Base-by-base conservation (phyloP, 2,113 vertebrate genomes). In the Glaucomys volans region DNA sequence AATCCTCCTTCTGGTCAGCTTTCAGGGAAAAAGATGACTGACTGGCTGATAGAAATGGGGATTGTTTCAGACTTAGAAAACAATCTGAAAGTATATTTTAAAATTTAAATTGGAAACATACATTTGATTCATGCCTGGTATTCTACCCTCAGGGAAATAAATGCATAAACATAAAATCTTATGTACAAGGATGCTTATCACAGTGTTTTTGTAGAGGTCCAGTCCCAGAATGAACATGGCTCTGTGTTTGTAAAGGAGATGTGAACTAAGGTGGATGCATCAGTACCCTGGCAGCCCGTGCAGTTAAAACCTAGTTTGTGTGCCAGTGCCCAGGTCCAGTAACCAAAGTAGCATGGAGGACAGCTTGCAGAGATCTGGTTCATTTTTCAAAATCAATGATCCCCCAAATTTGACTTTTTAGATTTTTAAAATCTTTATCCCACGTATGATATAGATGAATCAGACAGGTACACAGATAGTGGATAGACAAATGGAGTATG, bases 191-290 rank as follows among this genome's bases (percentile, higher is more conserved):
- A 3, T 35, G 13, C 52, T 83, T 71, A 11, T 44, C 16, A 3
- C 26, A 11, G 9, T 32, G 4, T 22, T 0, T 24, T 17, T 37
- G 40, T 24, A 26, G n/a, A 3, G 62, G 17, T 40, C 59, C 2
- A 4, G 47, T 3, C 35, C 22, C 5, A 18, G 76, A 76, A 50
- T 28, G 35, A 28, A 17, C 1, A 1, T 24, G 69, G 40, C 28
- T 7, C 16, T 10, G 47, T 5, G 0, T 69, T 32, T 0, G 4
- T 47, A 17, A 44, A 85, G 44, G 57, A n/a, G 22, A 32, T 0
- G 0, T 0, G 32, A 66, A 17, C 8, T 40, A 40, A 57, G 16
- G 20, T 1, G 12, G 42, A 8, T 20, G 3, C 42, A 37, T 32
- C 2, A 17, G 4, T 10, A 22, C 12, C 32, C 66, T 12, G 4